Percentiles rank a stretch among this genome's conserved stretches.
Evolutionary conservation across 2,797 vertebrate genomes (phyloP).

Genomic region (Xenopus petersii): DNA sequence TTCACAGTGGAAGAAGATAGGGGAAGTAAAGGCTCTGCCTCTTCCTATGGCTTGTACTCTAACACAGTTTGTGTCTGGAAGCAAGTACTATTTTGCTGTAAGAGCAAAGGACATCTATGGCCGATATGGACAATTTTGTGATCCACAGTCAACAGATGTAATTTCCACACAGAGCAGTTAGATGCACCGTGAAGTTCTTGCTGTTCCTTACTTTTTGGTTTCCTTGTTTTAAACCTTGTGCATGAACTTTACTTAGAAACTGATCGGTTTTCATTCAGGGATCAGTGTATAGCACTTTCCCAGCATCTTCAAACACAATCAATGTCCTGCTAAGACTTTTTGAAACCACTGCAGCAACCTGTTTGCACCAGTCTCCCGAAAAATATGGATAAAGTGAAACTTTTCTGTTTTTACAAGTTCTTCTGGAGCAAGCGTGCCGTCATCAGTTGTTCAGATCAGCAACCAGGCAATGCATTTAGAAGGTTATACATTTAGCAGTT

Average conservation of each 20-base stretch:
- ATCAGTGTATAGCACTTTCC: slow-evolving; percentile 22
- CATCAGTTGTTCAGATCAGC: no score
- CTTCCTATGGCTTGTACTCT: slow-evolving; percentile 97
- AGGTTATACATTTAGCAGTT: not conserved
- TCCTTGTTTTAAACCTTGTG: slow-evolving; percentile 63
- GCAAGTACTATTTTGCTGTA: slow-evolving; percentile 97
- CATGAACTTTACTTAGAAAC: slow-evolving; percentile 63
- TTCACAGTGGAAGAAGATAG: slow-evolving; percentile 97
- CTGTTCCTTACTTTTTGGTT: slow-evolving; percentile 6
- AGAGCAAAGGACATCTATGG: slow-evolving; percentile 94
- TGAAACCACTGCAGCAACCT: not conserved
- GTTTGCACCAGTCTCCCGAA: not conserved
- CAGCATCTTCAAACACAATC: not conserved
- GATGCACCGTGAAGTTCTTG: slow-evolving; percentile 50
- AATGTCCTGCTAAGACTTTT: not conserved
- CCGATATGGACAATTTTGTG: slow-evolving; percentile 94
- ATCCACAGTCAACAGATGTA: slow-evolving; percentile 98
- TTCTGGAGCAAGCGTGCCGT: not conserved
- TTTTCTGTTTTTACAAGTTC: not conserved
- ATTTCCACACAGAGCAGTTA: slow-evolving; percentile 78
- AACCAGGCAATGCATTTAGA: not conserved
- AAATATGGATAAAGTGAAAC: slow-evolving; percentile 5
- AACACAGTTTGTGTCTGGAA: slow-evolving; percentile 95
- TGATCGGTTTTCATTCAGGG: slow-evolving; percentile 58
- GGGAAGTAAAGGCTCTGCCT: slow-evolving; percentile 93